Percentiles rank a stretch among this genome's conserved stretches.
Conservation (phyloP, 2,888 invertebrate genomes). For the Allacma fusca region DNA sequence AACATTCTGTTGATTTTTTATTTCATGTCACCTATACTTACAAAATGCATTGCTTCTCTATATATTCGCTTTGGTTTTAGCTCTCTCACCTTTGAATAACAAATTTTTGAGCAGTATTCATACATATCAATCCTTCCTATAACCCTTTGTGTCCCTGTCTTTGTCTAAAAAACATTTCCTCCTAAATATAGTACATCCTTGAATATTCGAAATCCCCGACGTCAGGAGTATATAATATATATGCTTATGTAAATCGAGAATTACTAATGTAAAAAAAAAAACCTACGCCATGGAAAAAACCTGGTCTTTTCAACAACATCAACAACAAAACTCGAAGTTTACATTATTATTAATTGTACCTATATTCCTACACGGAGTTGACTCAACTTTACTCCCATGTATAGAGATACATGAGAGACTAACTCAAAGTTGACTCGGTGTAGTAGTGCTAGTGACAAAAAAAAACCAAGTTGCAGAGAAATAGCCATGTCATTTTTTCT, state of each 20-base stretch:
- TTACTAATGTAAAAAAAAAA: too few relatives aligned
- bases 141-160: conserved; percentile 62
- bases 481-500: conserved; percentile 29
- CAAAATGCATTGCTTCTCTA: conserved; percentile 42
- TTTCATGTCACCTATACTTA: conserved; percentile 24
- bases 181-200: conserved; percentile 2
- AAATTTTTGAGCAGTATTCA: conserved; percentile 21
- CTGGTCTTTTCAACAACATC: too few relatives aligned
- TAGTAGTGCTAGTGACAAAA: not conserved
- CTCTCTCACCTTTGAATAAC: conserved; percentile 34
- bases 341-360: too few relatives aligned
- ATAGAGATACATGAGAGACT: too few relatives aligned
- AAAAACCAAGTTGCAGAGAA: conserved; percentile 18
- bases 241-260: too few relatives aligned
- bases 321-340: too few relatives aligned
- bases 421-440: too few relatives aligned
- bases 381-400: too few relatives aligned
- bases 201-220: conserved; percentile 9
- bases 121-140: conserved; percentile 32
- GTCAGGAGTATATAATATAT: not conserved
- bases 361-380: too few relatives aligned
- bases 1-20: conserved; percentile 11
- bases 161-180: conserved; percentile 60
- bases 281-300: too few relatives aligned
- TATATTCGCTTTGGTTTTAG: conserved; percentile 45